Evolutionary conservation across 2,113 vertebrate genomes (phyloP), one percentile per base, ranked within the genome.

Genomic region (Paracanthobrama guichenoti): DNA sequence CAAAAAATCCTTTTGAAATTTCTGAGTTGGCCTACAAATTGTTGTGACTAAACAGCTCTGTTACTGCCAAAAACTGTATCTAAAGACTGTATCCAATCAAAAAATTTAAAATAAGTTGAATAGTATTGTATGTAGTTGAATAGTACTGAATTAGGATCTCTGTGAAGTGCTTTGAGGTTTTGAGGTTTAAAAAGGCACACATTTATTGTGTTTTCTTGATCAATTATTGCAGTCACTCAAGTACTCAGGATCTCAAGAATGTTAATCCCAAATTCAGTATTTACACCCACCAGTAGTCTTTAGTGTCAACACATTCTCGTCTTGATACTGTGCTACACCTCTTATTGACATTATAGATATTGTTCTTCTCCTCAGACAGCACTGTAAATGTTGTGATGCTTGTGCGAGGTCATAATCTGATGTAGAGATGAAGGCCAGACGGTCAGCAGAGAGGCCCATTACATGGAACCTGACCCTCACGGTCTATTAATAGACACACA

Each of bases 401-500:
- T 48, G 44, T 28, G 9, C 64, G 44, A 67, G 59, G 44, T 74
- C 35, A 18, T 66, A 50, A 83, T 67, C 85, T 75, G 48, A 78
- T 85, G 79, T 42, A 69, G 44, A 78, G 6, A 42, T 79, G 31
- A 24, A 67, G 31, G 46, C 46, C 35, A 24, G 46, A 31, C 39
- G 16, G 48, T 81, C 72, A 64, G 66, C 59, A 74, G 53, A 82
- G 48, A 83, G 75, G 31, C 46, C 71, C 44, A 76, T 85, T 81
- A 82, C 82, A 71, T 86, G 91, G 88, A 92, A 90, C 85, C 87
- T 87, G 85, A 90, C 64, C 81, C 83, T 82, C 72, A 24, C 35
- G 44, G 9, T 10, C 92, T 94, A 94, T 92, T 92, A 93, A 94
- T 93, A 94, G 91, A 89, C 66, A 28, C 39, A 69, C 79, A 90